Evolutionary conservation across 2,888 invertebrate genomes (phyloP), one percentile per base, ranked within the genome.

Genomic region (Acanthoscelides obtectus): DNA sequence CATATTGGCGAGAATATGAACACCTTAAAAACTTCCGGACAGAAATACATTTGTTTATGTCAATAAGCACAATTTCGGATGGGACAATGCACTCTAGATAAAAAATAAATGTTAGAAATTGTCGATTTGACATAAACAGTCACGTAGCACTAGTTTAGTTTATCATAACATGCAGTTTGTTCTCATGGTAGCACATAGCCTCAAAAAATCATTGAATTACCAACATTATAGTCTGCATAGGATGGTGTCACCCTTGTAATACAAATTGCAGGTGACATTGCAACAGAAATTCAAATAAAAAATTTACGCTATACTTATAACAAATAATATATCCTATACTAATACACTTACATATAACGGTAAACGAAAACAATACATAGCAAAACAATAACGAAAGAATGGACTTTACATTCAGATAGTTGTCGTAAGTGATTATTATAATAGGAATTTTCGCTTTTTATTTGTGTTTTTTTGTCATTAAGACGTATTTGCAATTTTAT

Each of bases 401-500:
- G 21, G 20, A 68, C 66, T 66, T 71, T 69, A 66, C 19, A 66
- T 72, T 67, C 69, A 68, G 67, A 63, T 69, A n/a, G 20, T 27
- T 72, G 65, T 69, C 72, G 74, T 67, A 70, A 63, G 21, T 64
- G 63, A 64, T 71, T 72, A 70, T 66, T 64, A 45, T 45, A 20
- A 64, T 12, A 45, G 17, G 45, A 71, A 67, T 74, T 78, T 76
- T 70, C 74, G 72, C 75, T 76, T 77, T 78, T 78, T 74, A 73
- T 75, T 72, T 72, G 72, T 70, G 22, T 74, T 75, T 79, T 77
- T 76, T 77, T 76, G 77, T 78, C 77, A 66, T 45, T 76, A 72
- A 64, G 76, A 77, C 77, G 71, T 74, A 72, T 78, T 77, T 75
- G 73, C 75, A 76, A 76, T 79, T 79, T 78, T 45, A 45, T 45